Base-by-base conservation (phyloP, 2,888 invertebrate species). In the Orchesella flavescens region DNA sequence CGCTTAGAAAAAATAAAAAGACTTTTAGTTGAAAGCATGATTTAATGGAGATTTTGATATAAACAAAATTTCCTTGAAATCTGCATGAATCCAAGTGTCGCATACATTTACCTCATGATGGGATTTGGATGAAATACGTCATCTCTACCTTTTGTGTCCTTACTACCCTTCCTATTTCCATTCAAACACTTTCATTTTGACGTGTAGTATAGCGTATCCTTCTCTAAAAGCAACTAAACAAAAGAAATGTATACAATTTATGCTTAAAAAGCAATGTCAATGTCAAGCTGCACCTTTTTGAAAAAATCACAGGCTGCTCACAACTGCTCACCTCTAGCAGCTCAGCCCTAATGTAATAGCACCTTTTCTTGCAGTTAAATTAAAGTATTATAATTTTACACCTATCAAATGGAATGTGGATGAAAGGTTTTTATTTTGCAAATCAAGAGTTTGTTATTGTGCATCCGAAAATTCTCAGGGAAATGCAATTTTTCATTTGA, bases 401-500 rank as follows among this genome's bases (percentile, higher is more conserved):
- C 44, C n/a, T 63, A 63, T 24, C 17, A 63, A 63, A 17, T 63
- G 34, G 63, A 63, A 24, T 63, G 23, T 63, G 19, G 63, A 63
- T 53, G 63, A 24, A 63, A 63, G 15, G 17, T 23, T n/a, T 57
- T 34, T 5, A 61, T 46, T 53, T 53, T 63, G 23, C 63, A 23
- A 34, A 24, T 23, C 10, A 34, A 59, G 3, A 63, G 63, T 63
- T 21, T 21, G 59, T 34, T 34, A 34, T 34, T 34, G 34, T 34
- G 34, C 34, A 34, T 34, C 34, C 34, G 34, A 66, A 55, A 66
- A 66, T 76, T 76, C 57, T 57, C 66, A 76, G 43, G 78, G 77
- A 77, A 77, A 77, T 77, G 77, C 78, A 71, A 69, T 17, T 77
- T 76, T 77, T 77, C 68, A 24, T 49, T 65, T 34, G 43, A 13